phyloP scores from a whole-genome alignment of 2,888 invertebrate genomes.

The Rhimphoctona megacephalus region DNA sequence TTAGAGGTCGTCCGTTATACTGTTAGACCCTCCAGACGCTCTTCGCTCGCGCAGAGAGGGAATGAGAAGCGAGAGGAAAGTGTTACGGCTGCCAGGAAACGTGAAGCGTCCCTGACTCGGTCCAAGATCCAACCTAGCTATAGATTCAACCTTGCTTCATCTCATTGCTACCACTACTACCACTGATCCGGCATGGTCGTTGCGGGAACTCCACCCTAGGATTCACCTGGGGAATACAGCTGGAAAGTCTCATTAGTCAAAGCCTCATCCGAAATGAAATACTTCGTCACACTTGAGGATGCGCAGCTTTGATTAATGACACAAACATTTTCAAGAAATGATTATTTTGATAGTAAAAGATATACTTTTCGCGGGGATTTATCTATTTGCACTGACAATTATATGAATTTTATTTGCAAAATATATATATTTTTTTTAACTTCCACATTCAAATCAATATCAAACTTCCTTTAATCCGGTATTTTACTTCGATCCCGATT shows the following conservation, averaged over 20 bases:
- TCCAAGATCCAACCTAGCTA: slow-evolving; percentile 34
- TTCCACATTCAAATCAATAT: not conserved
- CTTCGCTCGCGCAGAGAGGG: not conserved
- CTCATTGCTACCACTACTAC: slow-evolving; percentile 24
- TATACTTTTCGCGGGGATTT: not conserved
- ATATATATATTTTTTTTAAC: too few species aligned
- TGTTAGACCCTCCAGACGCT: slow-evolving; percentile 47
- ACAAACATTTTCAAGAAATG: slow-evolving; percentile 2
- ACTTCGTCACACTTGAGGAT: slow-evolving; percentile 50
- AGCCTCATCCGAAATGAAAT: slow-evolving; percentile 68
- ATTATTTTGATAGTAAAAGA: slow-evolving; percentile 6
- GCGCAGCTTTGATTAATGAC: not conserved
- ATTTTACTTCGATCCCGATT: not conserved
- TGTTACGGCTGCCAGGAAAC: slow-evolving; percentile 58
- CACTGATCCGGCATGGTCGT: slow-evolving; percentile 35
- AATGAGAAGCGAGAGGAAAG: slow-evolving; percentile 26
- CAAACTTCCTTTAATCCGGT: not conserved
- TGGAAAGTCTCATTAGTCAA: slow-evolving; percentile 70
- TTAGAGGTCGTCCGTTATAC: slow-evolving; percentile 58
- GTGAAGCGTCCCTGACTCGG: slow-evolving; percentile 55
- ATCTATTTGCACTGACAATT: not conserved
- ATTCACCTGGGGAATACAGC: slow-evolving; percentile 38
- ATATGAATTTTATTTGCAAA: not conserved
- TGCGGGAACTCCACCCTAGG: slow-evolving; percentile 50
- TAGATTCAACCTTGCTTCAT: slow-evolving; percentile 30